A percentile compares a stretch with the other conserved stretches of the same genome.
phyloP scores from a whole-genome alignment of 2,797 vertebrate species.

The Momotus momota region DNA sequence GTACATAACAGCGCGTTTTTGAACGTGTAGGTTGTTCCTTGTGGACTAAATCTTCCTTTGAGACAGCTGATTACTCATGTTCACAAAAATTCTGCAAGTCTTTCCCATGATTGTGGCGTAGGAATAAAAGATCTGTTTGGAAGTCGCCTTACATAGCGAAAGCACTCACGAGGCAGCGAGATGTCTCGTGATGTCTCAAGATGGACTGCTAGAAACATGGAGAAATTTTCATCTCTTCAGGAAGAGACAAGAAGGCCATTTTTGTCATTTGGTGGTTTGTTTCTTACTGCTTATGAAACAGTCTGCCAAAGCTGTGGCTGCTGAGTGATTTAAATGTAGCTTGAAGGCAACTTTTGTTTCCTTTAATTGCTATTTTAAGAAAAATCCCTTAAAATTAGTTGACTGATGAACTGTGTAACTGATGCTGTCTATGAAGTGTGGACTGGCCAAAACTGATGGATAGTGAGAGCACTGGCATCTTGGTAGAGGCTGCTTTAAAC shows the following conservation, averaged over 20 bases:
- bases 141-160: not conserved
- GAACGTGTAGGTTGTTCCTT: not conserved
- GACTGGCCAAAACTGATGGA: not conserved
- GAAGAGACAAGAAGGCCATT: not conserved
- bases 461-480: not conserved
- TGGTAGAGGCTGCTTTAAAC: conserved; percentile 3
- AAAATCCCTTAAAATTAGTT: conserved; percentile 27
- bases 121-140: not conserved
- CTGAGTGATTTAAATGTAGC: not conserved
- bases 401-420: conserved; percentile 15
- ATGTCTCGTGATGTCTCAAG: not conserved
- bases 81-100: not conserved
- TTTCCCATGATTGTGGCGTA: not conserved
- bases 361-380: conserved; percentile 23
- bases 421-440: not conserved
- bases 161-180: not conserved
- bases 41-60: not conserved
- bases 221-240: not conserved
- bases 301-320: not conserved
- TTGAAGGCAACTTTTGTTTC: conserved; percentile 50
- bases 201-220: not conserved
- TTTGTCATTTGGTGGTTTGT: not conserved
- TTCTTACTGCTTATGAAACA: not conserved
- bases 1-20: not conserved
- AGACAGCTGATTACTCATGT: not conserved